Evolutionary conservation across 2,888 invertebrate species (phyloP).

Genomic region (Bombylius discolor): DNA sequence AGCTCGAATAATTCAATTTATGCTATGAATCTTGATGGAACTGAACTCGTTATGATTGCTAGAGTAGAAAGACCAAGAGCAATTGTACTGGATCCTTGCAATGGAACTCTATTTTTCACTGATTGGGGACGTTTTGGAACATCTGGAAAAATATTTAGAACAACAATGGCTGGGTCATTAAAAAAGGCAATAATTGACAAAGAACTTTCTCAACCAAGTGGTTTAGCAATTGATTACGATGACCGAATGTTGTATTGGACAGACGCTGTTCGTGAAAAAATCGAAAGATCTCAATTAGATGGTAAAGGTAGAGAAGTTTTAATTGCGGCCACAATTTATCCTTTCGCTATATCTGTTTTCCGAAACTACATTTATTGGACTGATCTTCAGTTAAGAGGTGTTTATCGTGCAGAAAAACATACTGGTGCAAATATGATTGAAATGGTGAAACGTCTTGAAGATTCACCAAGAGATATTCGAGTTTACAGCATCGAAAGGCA

Average conservation of each 20-base stretch:
- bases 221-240: slow-evolving; percentile 89
- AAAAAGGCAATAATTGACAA: slow-evolving; percentile 78
- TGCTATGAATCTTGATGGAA: slow-evolving; percentile 83
- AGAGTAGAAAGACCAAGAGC: slow-evolving; percentile 87
- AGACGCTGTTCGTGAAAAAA: slow-evolving; percentile 89
- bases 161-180: slow-evolving; percentile 92
- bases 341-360: slow-evolving; percentile 86
- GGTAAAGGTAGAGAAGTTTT: slow-evolving; percentile 75
- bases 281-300: slow-evolving; percentile 80
- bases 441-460: slow-evolving; percentile 84
- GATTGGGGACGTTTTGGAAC: slow-evolving; percentile 93
- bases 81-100: slow-evolving; percentile 93
- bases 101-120: slow-evolving; percentile 87
- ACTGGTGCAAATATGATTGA: slow-evolving; percentile 91
- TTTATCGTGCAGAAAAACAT: slow-evolving; percentile 93
- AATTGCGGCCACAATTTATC: slow-evolving; percentile 84
- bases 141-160: slow-evolving; percentile 83
- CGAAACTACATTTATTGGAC: slow-evolving; percentile 93
- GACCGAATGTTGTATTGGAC: slow-evolving; percentile 93
- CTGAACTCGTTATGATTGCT: slow-evolving; percentile 80
- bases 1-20: slow-evolving; percentile 89
- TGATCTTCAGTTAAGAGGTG: slow-evolving; percentile 81
- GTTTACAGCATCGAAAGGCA: slow-evolving; percentile 71
- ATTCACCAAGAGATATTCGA: slow-evolving; percentile 85
- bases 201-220: slow-evolving; percentile 88